A percentile compares a stretch with the other conserved stretches of the same genome.
Evolutionary conservation across 1,140 invertebrate species (phyloP).

Genomic region (Drosophila novamexicana): DNA sequence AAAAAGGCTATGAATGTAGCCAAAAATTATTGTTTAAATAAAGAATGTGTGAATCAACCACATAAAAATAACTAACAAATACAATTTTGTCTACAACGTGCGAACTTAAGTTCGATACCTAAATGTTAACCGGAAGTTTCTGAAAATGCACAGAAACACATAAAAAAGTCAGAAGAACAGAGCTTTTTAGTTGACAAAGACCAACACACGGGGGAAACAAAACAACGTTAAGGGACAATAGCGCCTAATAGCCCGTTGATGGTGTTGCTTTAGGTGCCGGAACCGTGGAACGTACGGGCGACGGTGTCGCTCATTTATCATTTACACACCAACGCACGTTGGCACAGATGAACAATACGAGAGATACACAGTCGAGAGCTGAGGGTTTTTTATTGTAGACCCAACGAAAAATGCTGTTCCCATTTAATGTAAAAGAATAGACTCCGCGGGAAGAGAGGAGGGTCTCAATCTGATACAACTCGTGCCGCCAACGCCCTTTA

Average conservation of each 20-base stretch:
- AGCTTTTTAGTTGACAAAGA: constrained; percentile 13
- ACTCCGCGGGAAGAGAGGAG: constrained; percentile 15
- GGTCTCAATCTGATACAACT: constrained; percentile 16
- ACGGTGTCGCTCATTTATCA: constrained; percentile 76
- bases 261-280: constrained; percentile 60
- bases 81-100: too few relatives aligned
- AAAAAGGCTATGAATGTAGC: background rate
- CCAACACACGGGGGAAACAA: constrained; percentile 22
- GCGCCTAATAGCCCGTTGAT: constrained; percentile 72
- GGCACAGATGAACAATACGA: constrained; percentile 63
- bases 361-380: constrained; percentile 38
- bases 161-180: constrained; percentile 4
- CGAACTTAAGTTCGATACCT: background rate
- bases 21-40: background rate
- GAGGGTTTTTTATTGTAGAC: constrained; percentile 48
- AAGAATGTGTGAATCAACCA: too few relatives aligned
- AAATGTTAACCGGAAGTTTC: background rate
- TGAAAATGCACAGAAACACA: background rate
- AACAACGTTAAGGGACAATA: constrained; percentile 59
- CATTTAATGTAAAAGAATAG: constrained; percentile 57
- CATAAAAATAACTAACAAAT: too few relatives aligned
- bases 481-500: constrained; percentile 9
- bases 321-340: constrained; percentile 80
- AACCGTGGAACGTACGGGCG: constrained; percentile 53
- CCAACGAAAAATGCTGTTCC: constrained; percentile 60